Conservation (phyloP, 2,888 invertebrate genomes). For the Nomada lathburiana region DNA sequence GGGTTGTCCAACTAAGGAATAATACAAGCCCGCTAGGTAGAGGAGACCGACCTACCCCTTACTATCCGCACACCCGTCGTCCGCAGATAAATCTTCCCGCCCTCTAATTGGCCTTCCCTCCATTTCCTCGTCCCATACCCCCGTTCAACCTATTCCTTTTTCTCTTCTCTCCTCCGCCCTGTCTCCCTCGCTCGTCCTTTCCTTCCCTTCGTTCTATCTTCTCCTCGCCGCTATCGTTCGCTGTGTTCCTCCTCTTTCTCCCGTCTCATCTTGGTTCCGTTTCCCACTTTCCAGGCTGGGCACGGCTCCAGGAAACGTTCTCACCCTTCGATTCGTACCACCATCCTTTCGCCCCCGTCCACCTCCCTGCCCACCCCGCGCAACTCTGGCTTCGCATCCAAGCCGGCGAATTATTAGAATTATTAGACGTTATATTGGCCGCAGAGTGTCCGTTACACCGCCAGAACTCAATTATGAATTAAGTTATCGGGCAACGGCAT, state of each 20-base stretch:
- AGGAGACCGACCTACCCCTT: conserved; percentile 78
- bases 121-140: conserved; percentile 80
- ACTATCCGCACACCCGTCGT: conserved; percentile 83
- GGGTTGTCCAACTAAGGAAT: conserved; percentile 81
- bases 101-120: conserved; percentile 84
- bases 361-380: conserved; percentile 34
- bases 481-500: conserved; percentile 70
- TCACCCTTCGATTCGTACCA: conserved; percentile 63
- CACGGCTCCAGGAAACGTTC: conserved; percentile 81
- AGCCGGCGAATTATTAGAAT: conserved; percentile 81
- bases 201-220: conserved; percentile 71
- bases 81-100: conserved; percentile 84
- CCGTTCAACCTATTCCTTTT: conserved; percentile 75
- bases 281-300: conserved; percentile 71
- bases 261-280: conserved; percentile 70
- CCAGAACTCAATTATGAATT: conserved; percentile 81
- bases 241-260: conserved; percentile 54
- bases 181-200: conserved; percentile 72
- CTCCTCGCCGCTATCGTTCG: conserved; percentile 43
- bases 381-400: conserved; percentile 62
- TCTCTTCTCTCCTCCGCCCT: conserved; percentile 66
- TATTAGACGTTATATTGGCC: conserved; percentile 83
- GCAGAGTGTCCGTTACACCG: conserved; percentile 80
- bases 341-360: conserved; percentile 43
- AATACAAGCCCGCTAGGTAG: conserved; percentile 80